Conservation (phyloP, 2,797 vertebrate genomes). For the Amblyopsis hoosieri region DNA sequence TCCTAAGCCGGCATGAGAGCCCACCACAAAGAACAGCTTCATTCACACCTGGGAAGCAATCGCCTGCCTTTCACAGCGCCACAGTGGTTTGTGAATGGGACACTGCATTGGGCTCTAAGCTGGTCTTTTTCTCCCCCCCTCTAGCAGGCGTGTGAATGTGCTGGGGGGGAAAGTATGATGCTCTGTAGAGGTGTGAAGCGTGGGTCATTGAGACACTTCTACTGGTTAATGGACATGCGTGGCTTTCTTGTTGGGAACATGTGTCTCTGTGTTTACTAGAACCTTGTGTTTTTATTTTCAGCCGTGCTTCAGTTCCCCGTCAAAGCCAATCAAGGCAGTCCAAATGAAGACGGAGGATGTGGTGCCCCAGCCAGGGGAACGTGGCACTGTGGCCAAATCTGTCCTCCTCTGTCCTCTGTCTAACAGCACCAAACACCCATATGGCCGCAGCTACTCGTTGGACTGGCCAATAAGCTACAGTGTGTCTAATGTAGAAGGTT, state of each 20-base stretch:
- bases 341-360: constrained; percentile 74
- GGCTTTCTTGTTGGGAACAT: constrained; percentile 55
- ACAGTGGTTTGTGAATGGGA: constrained; percentile 20
- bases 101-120: constrained; percentile 10
- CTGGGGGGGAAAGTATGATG: constrained; percentile 15
- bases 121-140: constrained; percentile 8
- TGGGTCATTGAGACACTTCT: constrained; percentile 43
- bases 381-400: constrained; percentile 50
- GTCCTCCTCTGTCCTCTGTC: constrained; percentile 36
- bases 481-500: constrained; percentile 12
- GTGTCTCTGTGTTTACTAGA: constrained; percentile 66
- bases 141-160: constrained; percentile 11
- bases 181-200: constrained; percentile 33
- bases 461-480: constrained; percentile 2
- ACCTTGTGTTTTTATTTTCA: constrained; percentile 55
- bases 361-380: constrained; percentile 56
- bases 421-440: constrained; percentile 40
- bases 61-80: constrained; percentile 13
- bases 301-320: constrained; percentile 66
- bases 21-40: constrained; percentile 24
- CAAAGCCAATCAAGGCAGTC: constrained; percentile 70
- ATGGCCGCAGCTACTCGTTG: constrained; percentile 31
- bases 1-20: constrained; percentile 37
- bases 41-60: constrained; percentile 14
- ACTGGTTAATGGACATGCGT: constrained; percentile 47